Percentiles rank a stretch among this genome's conserved stretches.
These are phyloP conservation scores for Amblyjoppa fuscipennis DNA, from an alignment of 2,888 invertebrate genomes.

Conservation along the genomic window DNA sequence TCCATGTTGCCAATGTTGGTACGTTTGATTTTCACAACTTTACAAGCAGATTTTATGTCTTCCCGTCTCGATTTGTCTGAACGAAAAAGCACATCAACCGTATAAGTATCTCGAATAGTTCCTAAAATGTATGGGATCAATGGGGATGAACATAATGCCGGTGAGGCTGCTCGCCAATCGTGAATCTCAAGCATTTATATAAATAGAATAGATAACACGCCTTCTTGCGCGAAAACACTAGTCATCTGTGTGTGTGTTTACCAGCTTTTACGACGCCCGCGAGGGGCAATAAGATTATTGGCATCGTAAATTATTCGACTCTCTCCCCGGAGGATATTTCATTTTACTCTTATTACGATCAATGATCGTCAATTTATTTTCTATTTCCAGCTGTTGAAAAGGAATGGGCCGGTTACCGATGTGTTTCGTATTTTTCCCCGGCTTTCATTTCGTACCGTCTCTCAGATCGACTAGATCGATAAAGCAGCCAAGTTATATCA, in stretches of 20 bases:
- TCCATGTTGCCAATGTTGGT: background rate
- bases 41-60: background rate
- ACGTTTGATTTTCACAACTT: background rate
- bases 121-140: slow-evolving; percentile 51
- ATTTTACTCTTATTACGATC: slow-evolving; percentile 64
- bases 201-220: slow-evolving; percentile 60
- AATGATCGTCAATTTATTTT: slow-evolving; percentile 62
- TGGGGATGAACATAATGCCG: slow-evolving; percentile 47
- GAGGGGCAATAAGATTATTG: slow-evolving; percentile 52
- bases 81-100: background rate
- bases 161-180: slow-evolving; percentile 45
- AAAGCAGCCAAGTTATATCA: slow-evolving; percentile 64
- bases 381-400: slow-evolving; percentile 49
- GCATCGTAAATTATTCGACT: slow-evolving; percentile 62
- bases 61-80: background rate
- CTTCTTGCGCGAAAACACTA: slow-evolving; percentile 50
- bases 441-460: slow-evolving; percentile 29
- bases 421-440: background rate
- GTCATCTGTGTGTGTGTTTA: slow-evolving; percentile 53
- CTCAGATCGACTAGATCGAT: slow-evolving; percentile 56
- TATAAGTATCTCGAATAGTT: slow-evolving; percentile 42
- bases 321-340: slow-evolving; percentile 73
- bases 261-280: slow-evolving; percentile 72
- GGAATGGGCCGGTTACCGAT: background rate
- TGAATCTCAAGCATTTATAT: slow-evolving; percentile 63